Base-by-base conservation (phyloP, 2,113 vertebrate genomes). In the Triplophysa siluroides region DNA sequence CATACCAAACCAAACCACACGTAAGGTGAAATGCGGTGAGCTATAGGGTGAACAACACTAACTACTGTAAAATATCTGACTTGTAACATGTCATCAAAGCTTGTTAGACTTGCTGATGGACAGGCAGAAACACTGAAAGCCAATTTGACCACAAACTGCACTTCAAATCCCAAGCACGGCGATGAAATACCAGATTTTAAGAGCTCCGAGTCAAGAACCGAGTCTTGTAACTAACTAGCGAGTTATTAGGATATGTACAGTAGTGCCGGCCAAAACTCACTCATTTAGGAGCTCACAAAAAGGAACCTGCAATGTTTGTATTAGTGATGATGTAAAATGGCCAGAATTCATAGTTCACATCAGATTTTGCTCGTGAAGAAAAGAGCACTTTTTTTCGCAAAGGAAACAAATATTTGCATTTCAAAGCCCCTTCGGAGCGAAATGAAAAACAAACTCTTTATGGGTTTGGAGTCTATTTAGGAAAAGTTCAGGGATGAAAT, bases 361-460 rank as follows among this genome's bases (percentile, higher is more conserved):
- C 72, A 83, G 81, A 87, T 91, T 90, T 86, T 73, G 56, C 83
- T 85, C 61, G 88, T 90, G 81, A 89, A 89, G 85, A 88, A 85
- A 79, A 73, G 81, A 52, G 79, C 83, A 85, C 83, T 88, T 81
- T 58, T 75, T 86, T 81, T 81, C 86, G 71, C 85, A 79, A 77
- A 88, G 85, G 88, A 92, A 91, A 91, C 88, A 90, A 88, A 88
- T 85, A 91, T 93, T 92, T 92, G 87, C 89, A 90, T 93, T 92
- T 93, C 89, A 93, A 92, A 92, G 90, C 86, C 87, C 63, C 81
- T 87, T 88, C 82, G 88, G 91, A 90, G 87, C 87, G 52, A 91
- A 91, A 90, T 90, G 73, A 88, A 92, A 91, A 91, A 90, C 86
- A 89, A 88, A 85, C 84, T 75, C 52, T 86, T 93, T 91, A 91